Conservation (phyloP, 2,797 vertebrate species). For the Trematomus bernacchii region DNA sequence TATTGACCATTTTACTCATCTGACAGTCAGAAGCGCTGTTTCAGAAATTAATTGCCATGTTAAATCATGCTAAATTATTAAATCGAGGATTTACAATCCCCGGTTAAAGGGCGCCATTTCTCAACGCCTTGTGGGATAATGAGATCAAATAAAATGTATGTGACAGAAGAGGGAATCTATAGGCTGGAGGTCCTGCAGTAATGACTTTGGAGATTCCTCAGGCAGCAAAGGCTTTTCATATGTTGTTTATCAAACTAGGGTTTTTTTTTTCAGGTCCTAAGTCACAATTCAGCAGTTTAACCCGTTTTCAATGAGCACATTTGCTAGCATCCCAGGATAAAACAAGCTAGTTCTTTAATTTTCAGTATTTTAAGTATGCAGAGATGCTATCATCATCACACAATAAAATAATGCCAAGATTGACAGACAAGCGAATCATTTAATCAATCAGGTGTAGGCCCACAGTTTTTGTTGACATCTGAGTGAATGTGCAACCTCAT, state of each 20-base stretch:
- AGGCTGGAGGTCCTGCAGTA: constrained; percentile 16
- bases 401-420: background rate
- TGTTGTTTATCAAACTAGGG: constrained; percentile 22
- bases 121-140: constrained; percentile 41
- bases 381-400: background rate
- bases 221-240: constrained; percentile 26
- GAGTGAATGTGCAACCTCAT: too few relatives aligned
- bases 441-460: background rate
- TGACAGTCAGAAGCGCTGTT: constrained; percentile 37
- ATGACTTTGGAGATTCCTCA: constrained; percentile 29
- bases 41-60: constrained; percentile 56
- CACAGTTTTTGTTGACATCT: background rate
- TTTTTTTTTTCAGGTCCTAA: constrained; percentile 5
- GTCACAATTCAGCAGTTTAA: constrained; percentile 3
- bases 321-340: background rate
- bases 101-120: constrained; percentile 43
- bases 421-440: constrained; percentile 4
- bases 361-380: background rate
- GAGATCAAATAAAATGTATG: constrained; percentile 51
- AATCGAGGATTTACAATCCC: constrained; percentile 14
- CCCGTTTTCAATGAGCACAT: background rate
- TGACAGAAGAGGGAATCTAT: constrained; percentile 38
- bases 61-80: constrained; percentile 67
- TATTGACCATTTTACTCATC: constrained; percentile 49
- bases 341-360: background rate